These are phyloP conservation scores for Lasioglossum leucozonium DNA, from an alignment of 2,888 invertebrate genomes.

Conservation along the genomic window DNA sequence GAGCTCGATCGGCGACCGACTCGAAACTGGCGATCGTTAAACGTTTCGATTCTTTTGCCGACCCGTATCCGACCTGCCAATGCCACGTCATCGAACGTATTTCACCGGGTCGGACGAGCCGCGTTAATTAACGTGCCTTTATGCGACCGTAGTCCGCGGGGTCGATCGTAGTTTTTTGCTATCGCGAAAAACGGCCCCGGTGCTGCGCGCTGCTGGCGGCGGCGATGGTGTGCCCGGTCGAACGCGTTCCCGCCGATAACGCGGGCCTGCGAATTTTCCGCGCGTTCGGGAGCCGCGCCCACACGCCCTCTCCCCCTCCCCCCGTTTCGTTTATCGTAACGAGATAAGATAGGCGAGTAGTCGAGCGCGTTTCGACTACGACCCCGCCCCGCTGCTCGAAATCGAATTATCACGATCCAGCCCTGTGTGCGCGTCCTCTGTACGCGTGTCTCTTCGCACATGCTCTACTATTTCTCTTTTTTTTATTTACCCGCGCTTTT, in stretches of 20 bases:
- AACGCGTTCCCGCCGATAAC: conserved; percentile 46
- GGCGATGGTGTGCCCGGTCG: neutral
- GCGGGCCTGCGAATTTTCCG: conserved; percentile 34
- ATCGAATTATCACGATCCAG: neutral
- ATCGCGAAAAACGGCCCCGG: conserved; percentile 27
- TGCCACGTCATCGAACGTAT: conserved; percentile 48
- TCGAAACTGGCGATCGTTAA: conserved; percentile 14
- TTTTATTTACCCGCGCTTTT: too few relatives aligned
- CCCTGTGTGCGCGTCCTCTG: neutral
- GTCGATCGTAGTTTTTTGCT: conserved; percentile 37
- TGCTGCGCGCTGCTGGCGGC: too few relatives aligned
- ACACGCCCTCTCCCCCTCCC: neutral
- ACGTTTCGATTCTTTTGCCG: conserved; percentile 26
- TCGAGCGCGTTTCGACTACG: conserved; percentile 1
- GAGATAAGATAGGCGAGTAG: conserved; percentile 35
- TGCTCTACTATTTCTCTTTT: too few relatives aligned
- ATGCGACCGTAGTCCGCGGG: conserved; percentile 31
- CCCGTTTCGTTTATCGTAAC: conserved; percentile 35
- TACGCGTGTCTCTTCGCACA: neutral
- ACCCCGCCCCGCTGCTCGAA: neutral
- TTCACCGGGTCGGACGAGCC: conserved; percentile 22
- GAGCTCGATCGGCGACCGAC: neutral
- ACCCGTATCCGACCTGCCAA: conserved; percentile 28
- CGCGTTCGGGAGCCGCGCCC: conserved; percentile 17
- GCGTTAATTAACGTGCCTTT: conserved; percentile 55